Base-by-base conservation (phyloP, 2,888 invertebrate species). In the Linhomoeus sp. region DNA sequence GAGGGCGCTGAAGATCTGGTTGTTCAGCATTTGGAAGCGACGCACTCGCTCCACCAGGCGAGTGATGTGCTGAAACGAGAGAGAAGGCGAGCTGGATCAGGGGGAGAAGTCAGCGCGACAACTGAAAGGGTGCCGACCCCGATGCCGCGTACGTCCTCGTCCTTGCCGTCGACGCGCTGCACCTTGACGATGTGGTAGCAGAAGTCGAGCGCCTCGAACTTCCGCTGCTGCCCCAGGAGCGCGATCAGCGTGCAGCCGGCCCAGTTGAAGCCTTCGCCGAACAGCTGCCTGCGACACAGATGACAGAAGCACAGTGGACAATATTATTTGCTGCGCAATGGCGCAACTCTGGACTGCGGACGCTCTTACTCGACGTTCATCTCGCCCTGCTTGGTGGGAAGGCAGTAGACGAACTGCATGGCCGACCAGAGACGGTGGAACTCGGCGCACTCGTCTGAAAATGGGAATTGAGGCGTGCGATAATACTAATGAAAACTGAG, bases 221-320 rank as follows among this genome's bases (percentile, higher is more conserved):
- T 73, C 41, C 87, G 72, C 70, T 94, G 90, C 63, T 97, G 94
- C 0, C 87, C 87, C 36, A 97, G 73, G 39, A 97, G 73, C 2
- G 86, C 81, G 52, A 97, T 85, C 75, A 97, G 84, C 15, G 88
- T 80, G 67, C 92, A 90, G 0, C 92, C 94, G 3, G 92, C 94
- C 94, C 94, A 97, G 68, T 94, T 87, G 0, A 97, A 73, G 0
- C 94, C 94, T 69, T 97, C 97, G 12, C 97, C 97, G 70, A 90
- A 97, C 53, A 94, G 70, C 70, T 94, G 88, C 66, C 85, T 83
- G 52, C 40, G 57, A 52, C 43, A 3, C 15, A 33, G 23, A 19
- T 41, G 24, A 19, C 24, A 46, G 41, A 14, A 33, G 41, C 20
- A 22, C 26, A 20, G 24, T 36, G 37, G 36, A 24, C 1, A 36